Conservation (phyloP, 2,888 invertebrate genomes). For the Lithophane ornitopus region DNA sequence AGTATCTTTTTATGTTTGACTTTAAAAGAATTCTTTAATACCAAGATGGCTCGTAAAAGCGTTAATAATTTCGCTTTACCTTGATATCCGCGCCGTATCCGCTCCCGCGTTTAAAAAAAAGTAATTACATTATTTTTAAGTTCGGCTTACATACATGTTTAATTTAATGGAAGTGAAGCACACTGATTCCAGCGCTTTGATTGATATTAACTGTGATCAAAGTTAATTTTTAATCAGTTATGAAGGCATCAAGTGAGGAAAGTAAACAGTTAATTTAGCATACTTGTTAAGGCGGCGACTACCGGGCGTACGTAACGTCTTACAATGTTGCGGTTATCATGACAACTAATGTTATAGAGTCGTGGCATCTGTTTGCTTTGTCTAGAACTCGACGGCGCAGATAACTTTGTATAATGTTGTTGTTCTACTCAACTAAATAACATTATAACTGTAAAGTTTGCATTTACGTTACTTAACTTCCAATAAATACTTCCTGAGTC, state of each 20-base stretch:
- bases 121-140: constrained; percentile 41
- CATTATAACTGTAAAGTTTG: constrained; percentile 2
- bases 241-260: constrained; percentile 58
- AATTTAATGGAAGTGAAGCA: constrained; percentile 29
- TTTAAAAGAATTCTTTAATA: constrained; percentile 25
- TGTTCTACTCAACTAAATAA: constrained; percentile 9
- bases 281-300: constrained; percentile 41
- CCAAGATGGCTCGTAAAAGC: constrained; percentile 18
- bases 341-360: constrained; percentile 40
- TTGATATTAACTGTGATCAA: constrained; percentile 61
- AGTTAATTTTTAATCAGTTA: constrained; percentile 67
- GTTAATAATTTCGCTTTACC: constrained; percentile 39
- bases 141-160: constrained; percentile 14
- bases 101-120: constrained; percentile 29
- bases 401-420: constrained; percentile 29
- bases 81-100: constrained; percentile 26
- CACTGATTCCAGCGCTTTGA: constrained; percentile 37
- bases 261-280: constrained; percentile 68
- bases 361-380: constrained; percentile 39
- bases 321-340: constrained; percentile 38
- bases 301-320: constrained; percentile 17
- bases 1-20: background rate
- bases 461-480: constrained; percentile 12
- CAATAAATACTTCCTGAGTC: background rate
- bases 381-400: constrained; percentile 13